Percentiles rank a stretch among this genome's conserved stretches.
These are phyloP conservation scores for Brachionus paranguensis DNA, from an alignment of 1,140 invertebrate species.

Conservation along the genomic window DNA sequence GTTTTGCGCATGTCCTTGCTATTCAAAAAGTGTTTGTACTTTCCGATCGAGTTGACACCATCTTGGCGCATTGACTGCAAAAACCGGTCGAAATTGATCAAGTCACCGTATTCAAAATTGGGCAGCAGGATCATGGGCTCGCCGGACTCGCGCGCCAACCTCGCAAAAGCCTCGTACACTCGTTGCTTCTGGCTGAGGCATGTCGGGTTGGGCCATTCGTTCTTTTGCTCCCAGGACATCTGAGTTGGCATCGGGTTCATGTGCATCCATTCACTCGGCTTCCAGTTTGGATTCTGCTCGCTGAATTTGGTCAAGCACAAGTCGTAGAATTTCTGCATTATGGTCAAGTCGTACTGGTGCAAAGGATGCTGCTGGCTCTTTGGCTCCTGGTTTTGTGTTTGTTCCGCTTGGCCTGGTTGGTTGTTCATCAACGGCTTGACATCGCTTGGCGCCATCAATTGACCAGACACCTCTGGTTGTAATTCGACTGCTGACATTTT, in stretches of 20 bases:
- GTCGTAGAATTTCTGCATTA: slow-evolving; percentile 37
- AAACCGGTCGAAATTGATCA: slow-evolving; percentile 25
- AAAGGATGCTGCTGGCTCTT: slow-evolving; percentile 23
- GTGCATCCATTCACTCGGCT: slow-evolving; percentile 27
- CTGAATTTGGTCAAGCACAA: neutral
- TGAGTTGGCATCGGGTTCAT: slow-evolving; percentile 29
- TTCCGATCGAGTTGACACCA: slow-evolving; percentile 31
- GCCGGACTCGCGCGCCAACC: slow-evolving; percentile 21
- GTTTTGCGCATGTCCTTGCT: slow-evolving; percentile 25
- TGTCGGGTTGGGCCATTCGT: slow-evolving; percentile 29
- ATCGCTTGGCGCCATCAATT: neutral
- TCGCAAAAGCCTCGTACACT: slow-evolving; percentile 4
- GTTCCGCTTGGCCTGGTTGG: neutral
- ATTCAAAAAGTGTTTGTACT: slow-evolving; percentile 26
- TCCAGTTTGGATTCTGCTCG: slow-evolving; percentile 11
- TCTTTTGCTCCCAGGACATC: slow-evolving; percentile 27
- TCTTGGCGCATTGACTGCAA: slow-evolving; percentile 19
- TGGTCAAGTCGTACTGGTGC: slow-evolving; percentile 37
- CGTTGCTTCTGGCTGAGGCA: slow-evolving; percentile 19
- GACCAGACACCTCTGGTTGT: slow-evolving; percentile 23
- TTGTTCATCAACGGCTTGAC: neutral
- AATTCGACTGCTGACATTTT: slow-evolving; percentile 25
- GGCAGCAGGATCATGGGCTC: slow-evolving; percentile 37
- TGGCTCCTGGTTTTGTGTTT: neutral
- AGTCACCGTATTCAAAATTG: slow-evolving; percentile 34